phyloP scores from a whole-genome alignment of 2,113 vertebrate species.

The Aldabrachelys gigantea region DNA sequence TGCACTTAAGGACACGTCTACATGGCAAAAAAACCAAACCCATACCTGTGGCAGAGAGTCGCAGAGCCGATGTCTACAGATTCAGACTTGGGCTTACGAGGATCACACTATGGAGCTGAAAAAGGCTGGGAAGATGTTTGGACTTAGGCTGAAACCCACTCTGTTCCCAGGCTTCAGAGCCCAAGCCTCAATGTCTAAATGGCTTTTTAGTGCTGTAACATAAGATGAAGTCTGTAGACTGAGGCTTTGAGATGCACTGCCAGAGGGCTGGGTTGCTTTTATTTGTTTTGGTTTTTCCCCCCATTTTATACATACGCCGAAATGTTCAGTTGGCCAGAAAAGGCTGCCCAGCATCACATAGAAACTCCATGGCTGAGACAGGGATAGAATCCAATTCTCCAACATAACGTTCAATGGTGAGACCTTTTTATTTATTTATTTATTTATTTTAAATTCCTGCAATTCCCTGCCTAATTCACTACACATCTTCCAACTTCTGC shows the following conservation, averaged over 20 bases:
- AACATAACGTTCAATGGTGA: background rate
- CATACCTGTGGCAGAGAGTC: background rate
- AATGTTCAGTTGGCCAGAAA: background rate
- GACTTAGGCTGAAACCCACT: background rate
- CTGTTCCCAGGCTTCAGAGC: background rate
- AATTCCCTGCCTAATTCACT: background rate
- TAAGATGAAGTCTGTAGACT: background rate
- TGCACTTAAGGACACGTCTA: background rate
- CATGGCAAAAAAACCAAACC: background rate
- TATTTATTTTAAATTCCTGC: background rate
- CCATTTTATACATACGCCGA: too few species aligned
- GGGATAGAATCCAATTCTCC: background rate
- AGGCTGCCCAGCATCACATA: background rate
- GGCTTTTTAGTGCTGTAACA: background rate
- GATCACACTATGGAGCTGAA: background rate
- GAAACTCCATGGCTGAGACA: background rate
- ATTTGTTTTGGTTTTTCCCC: background rate
- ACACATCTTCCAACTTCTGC: background rate
- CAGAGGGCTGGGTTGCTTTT: background rate
- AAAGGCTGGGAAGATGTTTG: background rate
- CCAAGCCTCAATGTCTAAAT: background rate
- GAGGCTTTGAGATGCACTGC: background rate
- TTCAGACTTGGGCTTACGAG: background rate
- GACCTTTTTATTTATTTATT: background rate
- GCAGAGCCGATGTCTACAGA: background rate